A percentile compares a stretch with the other conserved stretches of the same genome.
Conservation (phyloP, 2,797 vertebrate genomes). For the Kryptopterus vitreolus region DNA sequence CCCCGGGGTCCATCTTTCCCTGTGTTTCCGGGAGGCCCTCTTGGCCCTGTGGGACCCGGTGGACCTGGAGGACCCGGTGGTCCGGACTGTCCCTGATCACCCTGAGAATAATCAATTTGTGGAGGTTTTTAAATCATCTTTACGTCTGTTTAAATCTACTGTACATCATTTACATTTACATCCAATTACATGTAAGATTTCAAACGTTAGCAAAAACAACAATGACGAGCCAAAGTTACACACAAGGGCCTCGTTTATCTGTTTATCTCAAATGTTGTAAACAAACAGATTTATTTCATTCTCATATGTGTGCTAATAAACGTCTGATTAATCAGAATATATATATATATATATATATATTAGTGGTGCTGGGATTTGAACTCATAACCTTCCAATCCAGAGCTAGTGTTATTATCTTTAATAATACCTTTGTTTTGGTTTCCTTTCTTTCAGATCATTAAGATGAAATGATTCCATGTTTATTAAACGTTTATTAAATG, state of each 20-base stretch:
- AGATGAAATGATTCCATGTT: neutral
- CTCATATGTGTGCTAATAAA: too few species aligned
- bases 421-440: neutral
- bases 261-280: neutral
- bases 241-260: neutral
- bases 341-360: too few species aligned
- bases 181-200: neutral
- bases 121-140: neutral
- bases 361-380: too few species aligned
- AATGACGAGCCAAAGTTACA: neutral
- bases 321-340: too few species aligned
- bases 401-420: neutral
- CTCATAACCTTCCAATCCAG: too few species aligned
- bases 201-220: neutral
- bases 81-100: constrained; percentile 80
- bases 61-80: constrained; percentile 77
- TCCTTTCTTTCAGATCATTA: neutral
- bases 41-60: constrained; percentile 76
- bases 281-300: neutral
- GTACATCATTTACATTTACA: neutral
- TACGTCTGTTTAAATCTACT: neutral
- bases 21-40: constrained; percentile 80
- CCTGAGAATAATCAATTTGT: constrained; percentile 61
- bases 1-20: constrained; percentile 82
- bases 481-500: neutral